Base-by-base conservation (phyloP, 2,797 vertebrate species). In the Manis pentadactyla region DNA sequence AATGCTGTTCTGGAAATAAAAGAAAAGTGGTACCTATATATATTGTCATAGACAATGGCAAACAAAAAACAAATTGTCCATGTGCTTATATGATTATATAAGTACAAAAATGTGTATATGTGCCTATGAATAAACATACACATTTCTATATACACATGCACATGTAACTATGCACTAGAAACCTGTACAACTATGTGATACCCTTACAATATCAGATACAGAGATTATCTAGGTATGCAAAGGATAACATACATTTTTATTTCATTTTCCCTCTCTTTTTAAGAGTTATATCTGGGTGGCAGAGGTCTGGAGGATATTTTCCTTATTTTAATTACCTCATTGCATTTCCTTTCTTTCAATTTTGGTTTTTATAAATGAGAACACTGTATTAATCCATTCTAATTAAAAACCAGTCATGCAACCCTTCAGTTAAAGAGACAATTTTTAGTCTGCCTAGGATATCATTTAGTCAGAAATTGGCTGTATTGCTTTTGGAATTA, bases 351-450 rank as follows among this genome's bases (percentile, higher is more conserved):
- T 75, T 85, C 83, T 94, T 90, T 87, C 97, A 97, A 98, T 94
- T 95, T 91, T 93, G 66, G 39, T 92, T 97, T 98, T 98, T 95
- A 96, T 87, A 96, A 97, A 95, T 18, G 85, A 94, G 96, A 98
- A 74, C 93, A 53, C 84, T 78, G 83, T 90, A 98, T 97, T 98
- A 98, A 90, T 96, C 97, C 74, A 92, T 97, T 97, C 98, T 98
- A 98, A 98, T 98, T 98, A 98, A 98, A 98, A 98, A 61, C 31
- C 96, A 96, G 57, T 83, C 95, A 92, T 94, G 90, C 57, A 97
- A 83, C 49, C 51, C 13, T 98, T 98, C 97, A 96, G 79, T 95
- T 97, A 97, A 57, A 97, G 89, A 98, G 98, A 97, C 71, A 97
- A 89, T 98, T 98, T 97, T 97, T 88, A 93, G 78, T 79, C 97